Evolutionary conservation across 2,888 invertebrate genomes (phyloP).

Genomic region (Pandemis heparana): DNA sequence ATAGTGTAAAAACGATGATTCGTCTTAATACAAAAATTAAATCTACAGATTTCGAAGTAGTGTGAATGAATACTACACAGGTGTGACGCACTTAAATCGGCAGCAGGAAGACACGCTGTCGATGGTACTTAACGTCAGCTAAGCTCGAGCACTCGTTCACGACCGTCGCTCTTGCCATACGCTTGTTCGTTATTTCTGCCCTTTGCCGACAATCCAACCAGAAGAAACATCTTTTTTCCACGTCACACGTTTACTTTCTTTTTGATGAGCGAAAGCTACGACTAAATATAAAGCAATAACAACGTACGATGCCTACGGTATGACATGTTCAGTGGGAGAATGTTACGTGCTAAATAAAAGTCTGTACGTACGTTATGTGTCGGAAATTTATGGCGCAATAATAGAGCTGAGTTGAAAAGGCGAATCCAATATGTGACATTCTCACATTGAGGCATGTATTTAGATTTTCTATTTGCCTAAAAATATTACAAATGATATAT

Average conservation of each 20-base stretch:
- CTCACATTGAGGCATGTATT: background rate
- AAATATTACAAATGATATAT: background rate
- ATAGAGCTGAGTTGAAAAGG: background rate
- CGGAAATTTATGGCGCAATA: slow-evolving; percentile 4
- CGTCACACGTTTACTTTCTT: slow-evolving; percentile 27
- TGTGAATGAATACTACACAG: slow-evolving; percentile 3
- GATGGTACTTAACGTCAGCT: slow-evolving; percentile 25
- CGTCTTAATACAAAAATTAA: no score
- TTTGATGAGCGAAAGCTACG: slow-evolving; percentile 23
- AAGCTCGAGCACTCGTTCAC: slow-evolving; percentile 14
- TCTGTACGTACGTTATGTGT: slow-evolving; percentile 15
- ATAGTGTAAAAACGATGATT: no score
- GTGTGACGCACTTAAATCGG: slow-evolving; percentile 16
- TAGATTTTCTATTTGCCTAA: background rate
- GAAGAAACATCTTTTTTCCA: slow-evolving; percentile 25
- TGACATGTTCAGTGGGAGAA: slow-evolving; percentile 11
- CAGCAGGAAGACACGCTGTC: slow-evolving; percentile 20
- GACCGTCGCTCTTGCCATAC: slow-evolving; percentile 14
- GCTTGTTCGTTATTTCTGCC: slow-evolving; percentile 24
- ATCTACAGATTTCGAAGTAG: background rate
- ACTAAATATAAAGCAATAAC: slow-evolving; percentile 32
- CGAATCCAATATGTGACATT: background rate
- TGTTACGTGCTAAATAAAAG: slow-evolving; percentile 30
- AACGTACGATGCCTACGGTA: slow-evolving; percentile 12
- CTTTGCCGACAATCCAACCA: slow-evolving; percentile 22